A percentile compares a stretch with the other conserved stretches of the same genome.
Evolutionary conservation across 2,797 vertebrate genomes (phyloP).

Genomic region (Falco concolor): DNA sequence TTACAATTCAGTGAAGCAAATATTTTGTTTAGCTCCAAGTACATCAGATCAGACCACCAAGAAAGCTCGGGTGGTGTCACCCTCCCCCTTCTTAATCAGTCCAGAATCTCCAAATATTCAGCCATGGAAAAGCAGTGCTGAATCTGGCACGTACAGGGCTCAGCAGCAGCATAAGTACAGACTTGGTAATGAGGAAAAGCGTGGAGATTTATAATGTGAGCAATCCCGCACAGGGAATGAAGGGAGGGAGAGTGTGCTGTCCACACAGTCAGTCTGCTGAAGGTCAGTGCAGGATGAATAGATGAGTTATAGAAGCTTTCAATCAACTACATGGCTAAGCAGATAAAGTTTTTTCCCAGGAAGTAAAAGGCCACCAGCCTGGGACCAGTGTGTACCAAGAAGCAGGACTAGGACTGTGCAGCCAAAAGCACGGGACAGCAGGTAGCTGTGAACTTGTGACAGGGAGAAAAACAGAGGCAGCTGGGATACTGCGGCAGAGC

Average conservation of each 20-base stretch:
- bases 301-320: not conserved
- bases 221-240: not conserved
- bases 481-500: not conserved
- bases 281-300: not conserved
- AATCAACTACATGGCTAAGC: not conserved
- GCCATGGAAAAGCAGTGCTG: not conserved
- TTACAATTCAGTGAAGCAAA: not conserved
- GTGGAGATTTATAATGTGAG: not conserved
- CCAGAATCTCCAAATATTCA: not conserved
- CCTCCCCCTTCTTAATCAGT: not conserved
- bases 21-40: not conserved
- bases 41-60: not conserved
- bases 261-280: not conserved
- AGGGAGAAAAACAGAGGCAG: not conserved
- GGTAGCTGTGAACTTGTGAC: not conserved
- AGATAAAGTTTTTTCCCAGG: not conserved
- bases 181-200: not conserved
- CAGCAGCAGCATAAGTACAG: not conserved
- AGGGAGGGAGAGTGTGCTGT: not conserved
- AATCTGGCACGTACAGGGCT: not conserved
- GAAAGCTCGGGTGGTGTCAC: not conserved
- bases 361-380: not conserved
- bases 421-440: not conserved
- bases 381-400: not conserved
- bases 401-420: not conserved